Conservation (phyloP, 2,888 invertebrate species). For the Apamea monoglypha region DNA sequence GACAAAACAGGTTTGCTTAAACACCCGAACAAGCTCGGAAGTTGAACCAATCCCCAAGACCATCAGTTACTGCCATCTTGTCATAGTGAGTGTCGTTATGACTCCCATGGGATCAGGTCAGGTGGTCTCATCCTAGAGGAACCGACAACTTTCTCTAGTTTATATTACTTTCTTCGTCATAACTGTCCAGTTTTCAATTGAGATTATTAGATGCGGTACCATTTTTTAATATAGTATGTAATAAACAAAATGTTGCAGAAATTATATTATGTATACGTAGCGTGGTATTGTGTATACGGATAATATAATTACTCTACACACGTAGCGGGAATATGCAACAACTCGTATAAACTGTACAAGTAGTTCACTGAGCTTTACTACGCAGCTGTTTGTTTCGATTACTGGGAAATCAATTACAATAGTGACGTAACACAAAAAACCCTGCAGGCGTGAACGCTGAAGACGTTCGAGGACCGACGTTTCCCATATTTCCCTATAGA, state of each 20-base stretch:
- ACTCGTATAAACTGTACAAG: not conserved
- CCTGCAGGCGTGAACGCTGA: constrained; percentile 9
- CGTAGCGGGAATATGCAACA: not conserved
- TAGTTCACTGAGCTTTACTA: not conserved
- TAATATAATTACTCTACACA: not conserved
- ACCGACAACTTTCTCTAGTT: not conserved
- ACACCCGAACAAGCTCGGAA: not conserved
- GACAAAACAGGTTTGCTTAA: not conserved
- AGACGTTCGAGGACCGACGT: not conserved
- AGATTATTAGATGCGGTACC: not conserved
- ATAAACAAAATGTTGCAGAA: not conserved
- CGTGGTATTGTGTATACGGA: not conserved
- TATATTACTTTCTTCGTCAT: not conserved
- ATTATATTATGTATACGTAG: not conserved
- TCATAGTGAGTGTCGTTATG: not conserved
- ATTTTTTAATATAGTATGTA: not conserved
- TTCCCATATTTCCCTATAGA: constrained; percentile 32
- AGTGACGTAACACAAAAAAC: constrained; percentile 37
- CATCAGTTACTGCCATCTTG: constrained; percentile 26
- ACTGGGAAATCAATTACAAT: constrained; percentile 14
- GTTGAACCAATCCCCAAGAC: constrained; percentile 1
- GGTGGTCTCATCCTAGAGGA: not conserved
- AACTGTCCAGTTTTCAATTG: not conserved
- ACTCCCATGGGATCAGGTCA: not conserved
- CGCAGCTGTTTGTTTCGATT: not conserved